Base-by-base conservation (phyloP, 2,888 invertebrate species). In the Chymomyza caudatula region DNA sequence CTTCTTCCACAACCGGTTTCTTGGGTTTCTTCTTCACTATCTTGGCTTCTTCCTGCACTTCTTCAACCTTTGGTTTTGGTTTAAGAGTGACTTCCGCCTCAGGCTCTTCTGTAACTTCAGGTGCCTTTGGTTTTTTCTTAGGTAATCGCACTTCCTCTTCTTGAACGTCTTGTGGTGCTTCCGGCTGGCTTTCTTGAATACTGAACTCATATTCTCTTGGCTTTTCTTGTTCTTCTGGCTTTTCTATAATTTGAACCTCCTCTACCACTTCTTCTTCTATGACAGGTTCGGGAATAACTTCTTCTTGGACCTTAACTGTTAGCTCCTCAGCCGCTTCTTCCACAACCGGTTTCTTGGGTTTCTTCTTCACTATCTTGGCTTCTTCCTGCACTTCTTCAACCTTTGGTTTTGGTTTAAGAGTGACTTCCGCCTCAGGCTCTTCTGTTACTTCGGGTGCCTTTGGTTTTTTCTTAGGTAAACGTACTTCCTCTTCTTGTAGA, bases 11-110 rank as follows among this genome's bases (percentile, higher is more conserved):
- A n/a, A 80, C 69, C 37, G 73, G 72, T 51, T 88, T 87, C 66
- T 88, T 88, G 2, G 86, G 77, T 19, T 87, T 81, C 76, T 85
- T 91, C 85, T 86, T 80, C 2, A 78, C 66, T 22, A 88, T 70
- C 53, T 79, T 80, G 1, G 76, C 83, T 66, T 87, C 88, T 19
- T 79, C 87, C 55, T 77, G 47, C 22, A 86, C 76, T 51, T 87
- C 81, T 63, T 82, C 76, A 23, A 78, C 63, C 63, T 83, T 78
- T 57, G 77, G 71, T 25, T 85, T 73, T 13, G 82, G 74, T 42
- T 86, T 85, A 2, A 88, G 73, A 4, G 79, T 77, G 6, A 88
- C 72, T 74, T 85, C 82, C 8, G 78, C 86, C 58, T 82, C 85
- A 6, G 87, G 87, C 53, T 89, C 87, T 47, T 87, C 86, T 3